phyloP scores from a whole-genome alignment of 2,113 vertebrate genomes.

The Calidris pugnax region DNA sequence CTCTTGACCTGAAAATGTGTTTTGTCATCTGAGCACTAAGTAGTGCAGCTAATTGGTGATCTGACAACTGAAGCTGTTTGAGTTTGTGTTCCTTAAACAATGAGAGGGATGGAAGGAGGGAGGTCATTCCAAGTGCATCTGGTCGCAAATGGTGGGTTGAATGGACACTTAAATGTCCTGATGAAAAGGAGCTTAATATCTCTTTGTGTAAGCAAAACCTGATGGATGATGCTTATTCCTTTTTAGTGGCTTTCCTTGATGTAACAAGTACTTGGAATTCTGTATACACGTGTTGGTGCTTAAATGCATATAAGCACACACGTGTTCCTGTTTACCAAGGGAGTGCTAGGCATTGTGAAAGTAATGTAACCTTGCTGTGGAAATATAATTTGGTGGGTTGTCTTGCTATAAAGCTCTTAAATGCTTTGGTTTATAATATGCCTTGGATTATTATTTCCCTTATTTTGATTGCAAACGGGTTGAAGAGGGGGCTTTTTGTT shows the following conservation, averaged over 20 bases:
- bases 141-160: neutral
- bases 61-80: neutral
- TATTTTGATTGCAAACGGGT: neutral
- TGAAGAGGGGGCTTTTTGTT: neutral
- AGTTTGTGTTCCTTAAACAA: neutral
- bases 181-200: neutral
- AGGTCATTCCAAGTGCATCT: neutral
- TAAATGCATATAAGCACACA: neutral
- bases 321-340: neutral
- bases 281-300: accelerated
- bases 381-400: neutral
- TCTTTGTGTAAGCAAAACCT: neutral
- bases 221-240: neutral
- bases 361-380: neutral
- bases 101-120: neutral
- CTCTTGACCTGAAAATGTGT: slow-evolving; percentile 48
- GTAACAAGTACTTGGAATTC: neutral
- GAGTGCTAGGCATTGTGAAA: neutral
- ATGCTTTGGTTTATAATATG: neutral
- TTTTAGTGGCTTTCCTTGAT: neutral
- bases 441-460: neutral
- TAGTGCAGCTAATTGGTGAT: slow-evolving; percentile 23
- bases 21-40: slow-evolving; percentile 46
- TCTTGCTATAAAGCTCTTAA: neutral
- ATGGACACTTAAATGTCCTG: neutral